Percentiles rank a stretch among this genome's conserved stretches.
phyloP scores from a whole-genome alignment of 1,140 invertebrate species.

The Drosophila littoralis region DNA sequence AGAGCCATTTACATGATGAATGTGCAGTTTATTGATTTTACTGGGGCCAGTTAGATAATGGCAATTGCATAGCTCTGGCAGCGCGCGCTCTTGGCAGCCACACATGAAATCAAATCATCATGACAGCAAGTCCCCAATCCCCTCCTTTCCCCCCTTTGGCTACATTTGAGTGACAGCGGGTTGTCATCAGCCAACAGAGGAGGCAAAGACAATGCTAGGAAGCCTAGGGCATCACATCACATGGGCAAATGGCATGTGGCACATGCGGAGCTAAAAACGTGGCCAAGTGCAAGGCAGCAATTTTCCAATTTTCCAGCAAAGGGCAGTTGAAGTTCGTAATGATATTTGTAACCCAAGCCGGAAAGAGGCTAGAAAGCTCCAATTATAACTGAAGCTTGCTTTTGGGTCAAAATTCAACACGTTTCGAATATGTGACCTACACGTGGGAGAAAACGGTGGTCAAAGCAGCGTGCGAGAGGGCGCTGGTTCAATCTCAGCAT shows the following conservation, averaged over 20 bases:
- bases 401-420: too few species aligned
- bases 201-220: constrained; percentile 5
- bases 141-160: neutral
- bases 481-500: too few species aligned
- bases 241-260: constrained; percentile 21
- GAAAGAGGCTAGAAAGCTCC: too few species aligned
- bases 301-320: constrained; percentile 4
- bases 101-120: constrained; percentile 24
- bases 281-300: constrained; percentile 45
- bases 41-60: constrained; percentile 55
- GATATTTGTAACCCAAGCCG: neutral
- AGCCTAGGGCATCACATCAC: constrained; percentile 37
- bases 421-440: too few species aligned
- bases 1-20: constrained; percentile 50
- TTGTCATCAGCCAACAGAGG: constrained; percentile 20
- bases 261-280: constrained; percentile 15
- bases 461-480: too few species aligned
- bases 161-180: constrained; percentile 13
- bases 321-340: neutral
- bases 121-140: constrained; percentile 7
- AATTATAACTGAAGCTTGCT: too few species aligned
- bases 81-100: constrained; percentile 11
- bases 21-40: constrained; percentile 68
- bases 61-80: constrained; percentile 39
- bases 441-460: too few species aligned